Percentiles rank a stretch among this genome's conserved stretches.
These are phyloP conservation scores for Colius striatus DNA, from an alignment of 2,113 vertebrate species.

Conservation along the genomic window DNA sequence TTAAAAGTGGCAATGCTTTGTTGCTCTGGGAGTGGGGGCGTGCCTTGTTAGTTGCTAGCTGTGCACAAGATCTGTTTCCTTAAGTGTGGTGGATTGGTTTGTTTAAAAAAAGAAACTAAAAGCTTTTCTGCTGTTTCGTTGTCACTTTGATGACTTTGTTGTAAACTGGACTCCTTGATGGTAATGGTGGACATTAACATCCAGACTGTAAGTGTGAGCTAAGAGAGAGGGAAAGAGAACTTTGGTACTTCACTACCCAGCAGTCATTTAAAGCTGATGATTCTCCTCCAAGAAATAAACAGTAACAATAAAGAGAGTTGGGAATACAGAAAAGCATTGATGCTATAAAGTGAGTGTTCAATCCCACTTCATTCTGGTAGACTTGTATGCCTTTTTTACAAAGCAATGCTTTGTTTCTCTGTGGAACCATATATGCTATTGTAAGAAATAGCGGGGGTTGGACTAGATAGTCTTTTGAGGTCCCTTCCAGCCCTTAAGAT, in stretches of 20 bases:
- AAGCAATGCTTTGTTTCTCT: background rate
- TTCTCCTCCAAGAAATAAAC: background rate
- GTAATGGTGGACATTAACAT: background rate
- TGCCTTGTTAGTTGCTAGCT: background rate
- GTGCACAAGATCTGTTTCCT: background rate
- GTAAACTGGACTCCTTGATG: accelerated
- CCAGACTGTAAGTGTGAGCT: background rate
- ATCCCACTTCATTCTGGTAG: background rate
- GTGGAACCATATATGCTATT: background rate
- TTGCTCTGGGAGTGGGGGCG: accelerated
- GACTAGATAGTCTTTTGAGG: no score
- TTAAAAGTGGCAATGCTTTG: background rate
- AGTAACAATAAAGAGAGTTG: background rate
- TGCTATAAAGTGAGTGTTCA: background rate
- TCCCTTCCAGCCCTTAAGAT: no score
- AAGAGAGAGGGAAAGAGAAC: background rate
- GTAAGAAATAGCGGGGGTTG: background rate
- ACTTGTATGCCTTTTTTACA: background rate
- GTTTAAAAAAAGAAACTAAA: background rate
- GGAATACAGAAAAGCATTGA: background rate
- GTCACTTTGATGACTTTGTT: background rate
- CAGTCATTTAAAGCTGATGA: background rate
- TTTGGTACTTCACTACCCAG: background rate
- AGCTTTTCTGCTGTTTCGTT: background rate
- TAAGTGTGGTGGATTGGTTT: background rate